Conservation (phyloP, 2,888 invertebrate species). For the Iphiclides podalirius region DNA sequence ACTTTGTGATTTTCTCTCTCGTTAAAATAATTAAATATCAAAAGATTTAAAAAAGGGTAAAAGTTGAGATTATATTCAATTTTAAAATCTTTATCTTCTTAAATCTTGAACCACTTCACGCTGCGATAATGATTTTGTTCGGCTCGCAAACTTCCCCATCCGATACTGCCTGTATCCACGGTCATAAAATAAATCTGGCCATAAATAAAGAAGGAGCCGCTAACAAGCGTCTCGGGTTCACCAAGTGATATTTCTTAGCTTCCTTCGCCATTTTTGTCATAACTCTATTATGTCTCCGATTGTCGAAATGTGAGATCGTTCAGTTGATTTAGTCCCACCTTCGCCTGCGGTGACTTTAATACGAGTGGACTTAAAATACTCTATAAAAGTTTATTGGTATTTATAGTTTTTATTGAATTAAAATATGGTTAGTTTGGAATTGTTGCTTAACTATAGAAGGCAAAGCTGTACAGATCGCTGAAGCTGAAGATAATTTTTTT, state of each 20-base stretch:
- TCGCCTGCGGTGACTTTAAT: conserved; percentile 10
- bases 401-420: too few species aligned
- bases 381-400: too few species aligned
- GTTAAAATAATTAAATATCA: too few species aligned
- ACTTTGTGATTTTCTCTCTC: too few species aligned
- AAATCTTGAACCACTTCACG: conserved; percentile 22
- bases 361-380: too few species aligned
- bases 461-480: too few species aligned
- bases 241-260: conserved; percentile 73
- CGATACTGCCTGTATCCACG: conserved; percentile 55
- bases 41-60: too few species aligned
- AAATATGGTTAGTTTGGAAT: too few species aligned
- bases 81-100: too few species aligned
- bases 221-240: conserved; percentile 80
- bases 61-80: too few species aligned
- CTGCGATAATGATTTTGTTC: conserved; percentile 49
- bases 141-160: conserved; percentile 50
- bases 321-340: conserved; percentile 55
- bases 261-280: conserved; percentile 73
- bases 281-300: conserved; percentile 72
- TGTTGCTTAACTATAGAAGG: too few species aligned
- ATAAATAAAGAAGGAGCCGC: conserved; percentile 77
- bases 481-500: too few species aligned
- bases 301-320: conserved; percentile 72
- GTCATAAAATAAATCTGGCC: conserved; percentile 79